phyloP scores from a whole-genome alignment of 2,797 vertebrate species.

The Salmo trutta region DNA sequence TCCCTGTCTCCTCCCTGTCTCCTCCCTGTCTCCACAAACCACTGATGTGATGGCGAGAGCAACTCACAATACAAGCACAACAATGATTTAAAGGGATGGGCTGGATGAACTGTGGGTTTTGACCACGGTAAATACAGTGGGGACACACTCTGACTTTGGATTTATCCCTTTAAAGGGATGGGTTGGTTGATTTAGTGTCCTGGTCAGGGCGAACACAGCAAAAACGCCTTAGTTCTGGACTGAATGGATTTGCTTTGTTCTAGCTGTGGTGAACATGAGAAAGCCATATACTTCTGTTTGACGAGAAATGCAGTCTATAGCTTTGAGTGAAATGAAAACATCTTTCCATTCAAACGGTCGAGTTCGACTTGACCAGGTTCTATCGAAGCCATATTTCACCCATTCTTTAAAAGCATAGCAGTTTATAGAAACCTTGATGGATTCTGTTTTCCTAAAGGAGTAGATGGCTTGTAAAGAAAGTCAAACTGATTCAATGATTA shows the following conservation, averaged over 20 bases:
- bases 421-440: not conserved
- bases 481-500: slow-evolving; percentile 1
- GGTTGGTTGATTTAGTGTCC: not conserved
- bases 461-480: not conserved
- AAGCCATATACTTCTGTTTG: not conserved
- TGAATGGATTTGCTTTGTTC: not conserved
- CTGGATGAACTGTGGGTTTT: not conserved
- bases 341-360: not conserved
- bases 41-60: slow-evolving; percentile 43
- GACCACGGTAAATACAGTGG: not conserved
- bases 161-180: not conserved
- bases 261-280: not conserved
- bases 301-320: not conserved
- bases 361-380: not conserved
- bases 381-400: not conserved
- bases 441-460: not conserved
- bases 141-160: not conserved
- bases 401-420: not conserved
- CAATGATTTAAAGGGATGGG: not conserved
- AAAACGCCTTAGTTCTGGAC: not conserved
- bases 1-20: no score
- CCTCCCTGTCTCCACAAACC: slow-evolving; percentile 16
- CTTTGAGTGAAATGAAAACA: not conserved
- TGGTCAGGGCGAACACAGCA: not conserved
- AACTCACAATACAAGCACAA: slow-evolving; percentile 16